These are phyloP conservation scores for Lathronympha strigana DNA, from an alignment of 2,888 invertebrate genomes.

Conservation along the genomic window DNA sequence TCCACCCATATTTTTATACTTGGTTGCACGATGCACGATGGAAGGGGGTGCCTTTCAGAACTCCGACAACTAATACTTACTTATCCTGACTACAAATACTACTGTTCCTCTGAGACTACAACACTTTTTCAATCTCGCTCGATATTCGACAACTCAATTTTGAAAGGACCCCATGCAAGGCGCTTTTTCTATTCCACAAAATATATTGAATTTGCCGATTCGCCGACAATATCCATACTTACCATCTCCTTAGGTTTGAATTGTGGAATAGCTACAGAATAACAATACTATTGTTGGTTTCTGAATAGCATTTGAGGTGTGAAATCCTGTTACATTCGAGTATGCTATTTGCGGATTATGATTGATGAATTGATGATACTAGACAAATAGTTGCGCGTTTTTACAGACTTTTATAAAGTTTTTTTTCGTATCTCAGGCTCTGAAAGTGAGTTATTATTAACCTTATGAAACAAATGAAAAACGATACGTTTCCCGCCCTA, in stretches of 20 bases:
- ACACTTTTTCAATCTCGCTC: conserved; percentile 11
- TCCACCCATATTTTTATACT: too few relatives aligned
- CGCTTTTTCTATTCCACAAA: conserved; percentile 11
- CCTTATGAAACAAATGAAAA: too few relatives aligned
- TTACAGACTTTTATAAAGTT: too few relatives aligned
- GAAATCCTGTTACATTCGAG: conserved; percentile 43
- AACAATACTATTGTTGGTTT: conserved; percentile 48
- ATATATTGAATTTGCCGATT: conserved; percentile 47
- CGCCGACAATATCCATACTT: conserved; percentile 18
- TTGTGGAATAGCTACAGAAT: conserved; percentile 33
- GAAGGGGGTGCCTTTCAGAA: background rate
- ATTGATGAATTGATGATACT: conserved; percentile 15
- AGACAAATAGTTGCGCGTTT: too few relatives aligned
- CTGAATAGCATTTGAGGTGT: conserved; percentile 44
- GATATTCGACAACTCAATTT: conserved; percentile 4
- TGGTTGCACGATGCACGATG: too few relatives aligned
- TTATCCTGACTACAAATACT: background rate
- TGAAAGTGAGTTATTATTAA: too few relatives aligned
- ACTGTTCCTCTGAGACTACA: conserved; percentile 14
- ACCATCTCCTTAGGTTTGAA: conserved; percentile 15
- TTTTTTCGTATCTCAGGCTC: too few relatives aligned
- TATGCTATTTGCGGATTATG: background rate
- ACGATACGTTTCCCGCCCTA: too few relatives aligned
- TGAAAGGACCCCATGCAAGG: conserved; percentile 24
- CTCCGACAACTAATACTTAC: background rate